phyloP scores from a whole-genome alignment of 2,113 vertebrate genomes.

The Collichthys lucidus region DNA sequence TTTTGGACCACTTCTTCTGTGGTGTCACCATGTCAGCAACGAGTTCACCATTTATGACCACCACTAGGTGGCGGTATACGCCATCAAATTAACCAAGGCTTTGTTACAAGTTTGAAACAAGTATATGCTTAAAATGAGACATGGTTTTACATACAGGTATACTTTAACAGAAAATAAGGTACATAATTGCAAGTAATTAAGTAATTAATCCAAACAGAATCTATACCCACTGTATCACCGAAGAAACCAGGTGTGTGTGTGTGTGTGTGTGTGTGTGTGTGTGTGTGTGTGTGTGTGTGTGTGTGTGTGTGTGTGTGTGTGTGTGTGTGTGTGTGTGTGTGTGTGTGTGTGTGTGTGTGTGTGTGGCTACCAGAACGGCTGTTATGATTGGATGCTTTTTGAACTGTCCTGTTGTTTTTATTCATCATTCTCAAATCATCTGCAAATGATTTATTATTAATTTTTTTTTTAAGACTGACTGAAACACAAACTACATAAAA shows the following conservation, averaged over 20 bases:
- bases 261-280: neutral
- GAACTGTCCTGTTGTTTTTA: neutral
- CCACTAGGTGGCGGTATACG: conserved; percentile 75
- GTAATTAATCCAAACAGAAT: neutral
- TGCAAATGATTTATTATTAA: no score
- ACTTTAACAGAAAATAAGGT: neutral
- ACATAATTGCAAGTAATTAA: neutral
- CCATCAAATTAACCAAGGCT: conserved; percentile 46
- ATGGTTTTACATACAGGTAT: neutral
- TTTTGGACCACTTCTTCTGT: neutral
- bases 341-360: no score
- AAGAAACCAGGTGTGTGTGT: neutral
- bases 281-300: neutral
- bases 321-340: neutral
- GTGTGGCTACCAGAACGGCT: neutral
- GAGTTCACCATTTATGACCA: neutral
- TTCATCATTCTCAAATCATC: neutral
- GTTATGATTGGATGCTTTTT: neutral
- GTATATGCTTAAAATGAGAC: neutral
- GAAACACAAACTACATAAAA: neutral
- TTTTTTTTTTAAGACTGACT: neutral
- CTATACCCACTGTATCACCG: neutral
- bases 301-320: no score
- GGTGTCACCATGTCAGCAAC: neutral
- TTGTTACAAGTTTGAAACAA: neutral